phyloP scores from a whole-genome alignment of 1,140 invertebrate genomes.

The Tetragnatha versicolor region DNA sequence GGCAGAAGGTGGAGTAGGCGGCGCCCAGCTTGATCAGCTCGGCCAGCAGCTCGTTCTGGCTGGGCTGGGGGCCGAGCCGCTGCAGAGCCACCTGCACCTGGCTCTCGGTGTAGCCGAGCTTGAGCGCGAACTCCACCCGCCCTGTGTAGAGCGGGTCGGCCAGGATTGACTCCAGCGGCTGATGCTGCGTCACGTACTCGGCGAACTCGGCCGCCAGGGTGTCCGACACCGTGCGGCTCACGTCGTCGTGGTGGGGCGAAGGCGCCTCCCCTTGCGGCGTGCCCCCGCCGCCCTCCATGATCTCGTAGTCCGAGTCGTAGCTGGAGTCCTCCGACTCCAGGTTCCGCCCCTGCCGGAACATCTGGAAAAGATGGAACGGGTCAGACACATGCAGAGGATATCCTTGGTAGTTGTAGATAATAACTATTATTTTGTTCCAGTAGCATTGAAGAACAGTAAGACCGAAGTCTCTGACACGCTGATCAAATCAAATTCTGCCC shows the following conservation, averaged over 20 bases:
- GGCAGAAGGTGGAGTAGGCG: not conserved
- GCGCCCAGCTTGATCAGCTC: constrained; percentile 68
- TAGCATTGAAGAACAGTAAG: too few species aligned
- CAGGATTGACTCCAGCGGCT: constrained; percentile 30
- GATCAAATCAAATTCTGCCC: too few species aligned
- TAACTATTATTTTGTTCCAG: too few species aligned
- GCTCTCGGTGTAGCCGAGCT: constrained; percentile 88
- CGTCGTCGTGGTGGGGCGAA: constrained; percentile 71
- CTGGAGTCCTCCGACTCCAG: constrained; percentile 78
- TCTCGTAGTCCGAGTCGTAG: constrained; percentile 85
- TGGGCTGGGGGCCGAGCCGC: constrained; percentile 81
- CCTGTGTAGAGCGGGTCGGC: constrained; percentile 53
- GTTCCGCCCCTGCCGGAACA: constrained; percentile 43
- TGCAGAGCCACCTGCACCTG: constrained; percentile 83
- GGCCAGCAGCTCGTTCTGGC: constrained; percentile 85
- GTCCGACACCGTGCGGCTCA: constrained; percentile 81
- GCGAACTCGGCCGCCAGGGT: constrained; percentile 83
- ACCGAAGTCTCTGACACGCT: too few species aligned
- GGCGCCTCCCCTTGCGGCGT: constrained; percentile 61
- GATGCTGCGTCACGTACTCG: constrained; percentile 74
- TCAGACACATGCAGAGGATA: not conserved
- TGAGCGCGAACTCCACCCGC: constrained; percentile 77
- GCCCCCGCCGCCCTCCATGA: constrained; percentile 67
- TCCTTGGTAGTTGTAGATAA: too few species aligned
- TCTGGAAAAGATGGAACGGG: constrained; percentile 1